Conservation (phyloP, 2,113 vertebrate genomes). For the Gavia stellata region DNA sequence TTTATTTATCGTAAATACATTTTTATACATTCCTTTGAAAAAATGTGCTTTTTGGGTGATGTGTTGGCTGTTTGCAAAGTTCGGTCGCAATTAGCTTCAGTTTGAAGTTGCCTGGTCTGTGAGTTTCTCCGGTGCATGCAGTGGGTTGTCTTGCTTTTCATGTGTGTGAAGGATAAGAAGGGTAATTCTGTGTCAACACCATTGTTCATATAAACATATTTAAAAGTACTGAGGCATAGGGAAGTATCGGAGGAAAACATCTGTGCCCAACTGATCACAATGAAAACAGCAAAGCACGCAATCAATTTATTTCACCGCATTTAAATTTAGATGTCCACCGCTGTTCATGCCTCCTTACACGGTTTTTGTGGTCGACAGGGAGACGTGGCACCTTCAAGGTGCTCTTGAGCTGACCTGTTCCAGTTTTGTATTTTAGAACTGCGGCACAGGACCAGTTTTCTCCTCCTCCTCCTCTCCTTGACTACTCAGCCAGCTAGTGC, state of each 20-base stretch:
- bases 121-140: not conserved
- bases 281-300: not conserved
- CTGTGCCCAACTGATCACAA: not conserved
- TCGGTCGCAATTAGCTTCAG: not conserved
- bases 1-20: not conserved
- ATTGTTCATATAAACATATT: not conserved
- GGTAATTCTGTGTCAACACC: not conserved
- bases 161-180: not conserved
- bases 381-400: not conserved
- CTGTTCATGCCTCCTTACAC: not conserved
- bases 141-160: not conserved
- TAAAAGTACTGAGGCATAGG: not conserved
- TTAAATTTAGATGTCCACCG: not conserved
- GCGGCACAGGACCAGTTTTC: not conserved
- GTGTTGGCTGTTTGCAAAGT: not conserved
- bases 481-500: not conserved
- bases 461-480: not conserved
- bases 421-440: not conserved
- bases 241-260: not conserved
- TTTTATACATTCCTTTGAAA: not conserved
- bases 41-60: not conserved
- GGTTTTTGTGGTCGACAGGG: not conserved
- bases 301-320: not conserved
- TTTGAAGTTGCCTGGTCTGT: not conserved
- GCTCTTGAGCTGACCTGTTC: not conserved